These are phyloP conservation scores for Artibeus lituratus DNA, from an alignment of 2,797 vertebrate genomes.

Conservation along the genomic window DNA sequence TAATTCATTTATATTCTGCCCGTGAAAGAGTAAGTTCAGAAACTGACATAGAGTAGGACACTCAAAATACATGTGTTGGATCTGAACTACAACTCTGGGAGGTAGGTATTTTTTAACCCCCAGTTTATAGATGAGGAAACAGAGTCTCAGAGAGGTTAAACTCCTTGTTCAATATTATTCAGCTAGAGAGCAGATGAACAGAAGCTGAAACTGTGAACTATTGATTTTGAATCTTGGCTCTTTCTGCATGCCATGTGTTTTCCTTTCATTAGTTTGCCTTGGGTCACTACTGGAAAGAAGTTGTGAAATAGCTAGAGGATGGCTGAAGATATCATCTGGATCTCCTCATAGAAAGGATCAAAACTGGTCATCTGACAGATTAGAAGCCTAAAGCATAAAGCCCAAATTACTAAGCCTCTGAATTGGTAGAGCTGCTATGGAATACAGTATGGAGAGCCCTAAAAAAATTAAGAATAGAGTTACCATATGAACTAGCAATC, in stretches of 20 bases:
- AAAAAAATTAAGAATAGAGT: background rate
- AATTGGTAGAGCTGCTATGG: background rate
- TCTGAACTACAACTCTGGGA: background rate
- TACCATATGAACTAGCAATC: background rate
- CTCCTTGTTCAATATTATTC: background rate
- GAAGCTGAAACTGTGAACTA: background rate
- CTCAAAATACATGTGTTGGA: background rate
- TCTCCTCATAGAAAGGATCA: background rate
- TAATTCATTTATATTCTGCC: background rate
- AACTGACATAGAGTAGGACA: background rate
- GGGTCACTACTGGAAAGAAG: background rate
- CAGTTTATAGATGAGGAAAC: background rate
- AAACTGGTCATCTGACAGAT: background rate
- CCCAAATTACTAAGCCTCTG: background rate
- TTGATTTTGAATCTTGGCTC: background rate
- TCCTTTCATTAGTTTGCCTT: background rate
- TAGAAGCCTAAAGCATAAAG: background rate
- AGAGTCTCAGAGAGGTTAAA: background rate
- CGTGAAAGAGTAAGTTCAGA: background rate
- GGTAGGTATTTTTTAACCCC: background rate
- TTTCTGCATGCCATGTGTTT: background rate
- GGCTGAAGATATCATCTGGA: background rate
- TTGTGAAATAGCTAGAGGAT: background rate
- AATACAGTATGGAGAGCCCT: background rate
- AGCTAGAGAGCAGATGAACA: background rate